Conservation (phyloP, 2,113 vertebrate genomes). For the Alces alces region DNA sequence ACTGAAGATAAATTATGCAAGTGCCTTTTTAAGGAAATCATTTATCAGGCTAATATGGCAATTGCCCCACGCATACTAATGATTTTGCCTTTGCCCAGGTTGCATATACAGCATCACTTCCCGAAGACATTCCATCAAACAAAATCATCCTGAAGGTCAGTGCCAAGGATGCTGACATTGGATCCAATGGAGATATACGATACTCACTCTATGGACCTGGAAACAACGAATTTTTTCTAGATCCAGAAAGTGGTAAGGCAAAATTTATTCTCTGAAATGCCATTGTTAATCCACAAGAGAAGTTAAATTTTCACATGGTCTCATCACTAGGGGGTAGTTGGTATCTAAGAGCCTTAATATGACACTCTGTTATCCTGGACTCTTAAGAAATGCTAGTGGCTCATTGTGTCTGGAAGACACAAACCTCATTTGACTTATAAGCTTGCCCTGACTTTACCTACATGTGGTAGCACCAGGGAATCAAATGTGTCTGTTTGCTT, state of each 20-base stretch:
- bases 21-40: neutral
- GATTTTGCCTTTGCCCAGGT: constrained; percentile 79
- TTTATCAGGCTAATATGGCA: neutral
- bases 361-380: neutral
- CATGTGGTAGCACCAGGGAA: neutral
- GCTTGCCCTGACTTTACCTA: neutral
- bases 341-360: neutral
- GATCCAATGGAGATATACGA: constrained; percentile 88
- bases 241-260: constrained; percentile 90
- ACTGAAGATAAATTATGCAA: neutral
- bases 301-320: neutral
- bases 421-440: neutral
- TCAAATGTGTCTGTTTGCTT: neutral
- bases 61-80: neutral
- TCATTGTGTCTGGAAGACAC: neutral
- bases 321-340: neutral
- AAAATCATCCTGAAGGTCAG: constrained; percentile 87
- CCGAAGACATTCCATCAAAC: constrained; percentile 90
- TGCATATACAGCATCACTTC: constrained; percentile 85
- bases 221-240: constrained; percentile 90
- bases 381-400: neutral
- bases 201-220: constrained; percentile 91
- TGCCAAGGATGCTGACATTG: constrained; percentile 91
- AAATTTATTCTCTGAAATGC: constrained; percentile 26
- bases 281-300: neutral